Evolutionary conservation across 2,797 vertebrate genomes (phyloP).

Genomic region (Brachyrhaphis roseni): DNA sequence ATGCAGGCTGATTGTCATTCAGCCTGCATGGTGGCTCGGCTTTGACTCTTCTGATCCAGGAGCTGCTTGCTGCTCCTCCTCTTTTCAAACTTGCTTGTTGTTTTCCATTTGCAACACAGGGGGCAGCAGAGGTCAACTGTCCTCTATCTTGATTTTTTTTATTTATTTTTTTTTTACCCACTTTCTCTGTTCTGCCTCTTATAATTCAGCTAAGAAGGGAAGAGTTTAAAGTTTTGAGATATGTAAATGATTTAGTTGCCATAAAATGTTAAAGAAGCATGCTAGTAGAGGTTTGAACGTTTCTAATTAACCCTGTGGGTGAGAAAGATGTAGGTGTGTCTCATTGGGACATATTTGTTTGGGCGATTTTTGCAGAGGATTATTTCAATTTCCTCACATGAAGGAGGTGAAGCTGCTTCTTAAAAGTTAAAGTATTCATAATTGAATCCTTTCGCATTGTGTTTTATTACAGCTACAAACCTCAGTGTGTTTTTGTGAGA

Average conservation of each 20-base stretch:
- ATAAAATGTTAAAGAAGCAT: slow-evolving; percentile 82
- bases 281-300: slow-evolving; percentile 79
- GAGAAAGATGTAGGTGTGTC: slow-evolving; percentile 59
- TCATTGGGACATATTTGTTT: slow-evolving; percentile 53
- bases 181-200: slow-evolving; percentile 37
- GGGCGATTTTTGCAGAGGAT: slow-evolving; percentile 53
- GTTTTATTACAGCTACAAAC: neutral
- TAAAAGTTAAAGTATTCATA: slow-evolving; percentile 26
- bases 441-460: neutral
- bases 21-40: slow-evolving; percentile 52
- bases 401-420: slow-evolving; percentile 45
- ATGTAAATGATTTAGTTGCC: slow-evolving; percentile 76
- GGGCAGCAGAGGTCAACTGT: slow-evolving; percentile 79
- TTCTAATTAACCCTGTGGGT: slow-evolving; percentile 83
- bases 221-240: slow-evolving; percentile 72
- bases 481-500: neutral
- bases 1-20: slow-evolving; percentile 74
- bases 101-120: slow-evolving; percentile 72
- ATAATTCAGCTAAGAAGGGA: slow-evolving; percentile 37
- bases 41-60: slow-evolving; percentile 63
- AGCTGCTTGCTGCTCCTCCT: slow-evolving; percentile 56
- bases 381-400: slow-evolving; percentile 23
- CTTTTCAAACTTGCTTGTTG: slow-evolving; percentile 67
- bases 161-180: neutral
- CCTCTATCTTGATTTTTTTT: slow-evolving; percentile 31